Evolutionary conservation across 2,113 vertebrate genomes (phyloP), one percentile per base, ranked within the genome.

Genomic region (Ovibos moschatus): DNA sequence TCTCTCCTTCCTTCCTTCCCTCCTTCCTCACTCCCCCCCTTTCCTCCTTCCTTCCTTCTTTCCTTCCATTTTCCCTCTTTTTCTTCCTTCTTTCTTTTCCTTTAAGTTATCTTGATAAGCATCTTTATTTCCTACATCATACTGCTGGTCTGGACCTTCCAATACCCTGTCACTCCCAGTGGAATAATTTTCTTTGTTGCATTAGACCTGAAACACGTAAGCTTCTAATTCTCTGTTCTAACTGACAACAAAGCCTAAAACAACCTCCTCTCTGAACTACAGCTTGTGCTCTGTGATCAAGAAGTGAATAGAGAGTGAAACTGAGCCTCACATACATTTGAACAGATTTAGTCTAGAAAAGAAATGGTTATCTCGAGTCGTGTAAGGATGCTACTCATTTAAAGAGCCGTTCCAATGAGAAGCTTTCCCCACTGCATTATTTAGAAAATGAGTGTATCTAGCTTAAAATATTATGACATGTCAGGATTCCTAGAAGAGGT

Each of bases 101-200:
- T 57, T 30, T 55, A 10, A 76, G 60, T 87, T 71, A 74, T 62
- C 45, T 71, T 84, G 8, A 14, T 43, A 67, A 87, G 12, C 51
- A 1, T 47, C 60, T 86, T 89, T 74, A 82, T 94, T 96, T 97
- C 51, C 53, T 36, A 43, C 12, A 55, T 53, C 16, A 6, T 6
- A 40, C 57, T 81, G 5, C 67, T 45, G 6, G 3, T 57, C 2
- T 14, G 28, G 43, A 11, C 21, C 47, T 92, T 76, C 62, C 58
- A 64, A 81, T 55, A 71, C 17, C n/a, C 19, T 67, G 13, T 78
- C 64, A 78, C 47, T 58, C 81, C 58, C 81, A 57, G 5, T 12
- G 19, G 62, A 78, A n/a, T 92, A 23, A 94, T 96, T 94, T 58
- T 85, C 83, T 86, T 86, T 94, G 74, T 94, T 83, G 57, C 71